Percentiles rank a stretch among this genome's conserved stretches.
These are phyloP conservation scores for Aurelia sp. DNA, from an alignment of 30 jellyfish, hydroid and myxozoan species.

Conservation along the genomic window DNA sequence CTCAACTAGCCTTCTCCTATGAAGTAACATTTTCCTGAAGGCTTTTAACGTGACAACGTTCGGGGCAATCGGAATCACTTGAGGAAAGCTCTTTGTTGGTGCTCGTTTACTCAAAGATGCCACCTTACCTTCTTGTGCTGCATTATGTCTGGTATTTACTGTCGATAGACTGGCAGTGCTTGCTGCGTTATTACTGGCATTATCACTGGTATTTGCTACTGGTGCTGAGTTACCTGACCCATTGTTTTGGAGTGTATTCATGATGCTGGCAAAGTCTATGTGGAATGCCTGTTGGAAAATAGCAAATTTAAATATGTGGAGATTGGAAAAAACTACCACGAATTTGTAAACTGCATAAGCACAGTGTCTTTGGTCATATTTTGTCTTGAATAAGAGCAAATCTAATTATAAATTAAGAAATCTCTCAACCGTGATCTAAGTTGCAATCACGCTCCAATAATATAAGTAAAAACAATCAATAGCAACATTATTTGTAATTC, in stretches of 20 bases:
- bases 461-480: too few relatives aligned
- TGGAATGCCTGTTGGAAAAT: constrained; percentile 19
- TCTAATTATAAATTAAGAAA: too few relatives aligned
- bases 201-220: not conserved
- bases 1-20: constrained; percentile 46
- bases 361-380: too few relatives aligned
- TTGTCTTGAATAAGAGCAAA: too few relatives aligned
- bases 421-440: too few relatives aligned
- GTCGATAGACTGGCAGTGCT: not conserved
- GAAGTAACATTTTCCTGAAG: constrained; percentile 61
- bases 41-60: constrained; percentile 60
- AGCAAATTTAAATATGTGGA: not conserved
- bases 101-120: not conserved
- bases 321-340: not conserved
- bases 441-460: too few relatives aligned
- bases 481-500: too few relatives aligned
- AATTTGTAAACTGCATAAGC: not conserved
- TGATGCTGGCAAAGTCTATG: constrained; percentile 37
- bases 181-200: not conserved
- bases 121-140: not conserved
- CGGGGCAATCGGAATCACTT: constrained; percentile 79
- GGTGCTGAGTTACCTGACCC: constrained; percentile 5
- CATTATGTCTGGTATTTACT: not conserved
- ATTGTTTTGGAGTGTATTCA: constrained; percentile 25
- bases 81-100: not conserved